Percentiles rank a stretch among this genome's conserved stretches.
These are phyloP conservation scores for Spea multiplicata DNA, from an alignment of 2,113 vertebrate genomes.

Conservation along the genomic window DNA sequence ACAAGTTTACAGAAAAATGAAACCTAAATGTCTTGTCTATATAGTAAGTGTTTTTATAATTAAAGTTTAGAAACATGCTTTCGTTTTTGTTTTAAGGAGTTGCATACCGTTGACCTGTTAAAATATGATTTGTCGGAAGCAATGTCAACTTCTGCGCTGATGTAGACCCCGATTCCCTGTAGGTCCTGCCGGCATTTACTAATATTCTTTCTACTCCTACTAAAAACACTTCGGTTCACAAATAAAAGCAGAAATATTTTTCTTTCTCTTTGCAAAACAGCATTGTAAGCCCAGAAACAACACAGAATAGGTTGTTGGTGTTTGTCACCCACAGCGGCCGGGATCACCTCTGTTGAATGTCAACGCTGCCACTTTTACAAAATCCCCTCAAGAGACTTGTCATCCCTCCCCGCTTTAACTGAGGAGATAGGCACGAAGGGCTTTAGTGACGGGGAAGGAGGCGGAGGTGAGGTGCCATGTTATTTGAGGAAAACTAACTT, in stretches of 20 bases:
- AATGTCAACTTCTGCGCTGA: neutral
- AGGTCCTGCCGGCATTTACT: constrained; percentile 24
- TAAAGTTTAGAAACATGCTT: too few relatives aligned
- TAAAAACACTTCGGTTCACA: constrained; percentile 23
- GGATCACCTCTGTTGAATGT: constrained; percentile 23
- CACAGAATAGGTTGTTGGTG: constrained; percentile 17
- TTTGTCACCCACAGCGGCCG: constrained; percentile 28
- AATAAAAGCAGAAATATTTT: constrained; percentile 10
- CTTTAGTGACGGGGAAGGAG: neutral
- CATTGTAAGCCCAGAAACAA: neutral
- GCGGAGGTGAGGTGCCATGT: neutral
- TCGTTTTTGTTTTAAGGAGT: too few relatives aligned
- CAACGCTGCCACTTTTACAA: constrained; percentile 29
- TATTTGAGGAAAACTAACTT: neutral
- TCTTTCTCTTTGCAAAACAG: constrained; percentile 10
- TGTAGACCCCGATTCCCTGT: constrained; percentile 15
- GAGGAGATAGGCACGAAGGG: neutral
- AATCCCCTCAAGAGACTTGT: constrained; percentile 29
- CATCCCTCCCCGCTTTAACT: neutral
- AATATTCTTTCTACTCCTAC: constrained; percentile 28
- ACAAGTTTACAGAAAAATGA: too few relatives aligned
- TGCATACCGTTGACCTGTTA: too few relatives aligned
- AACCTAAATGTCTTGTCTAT: too few relatives aligned
- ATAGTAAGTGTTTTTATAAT: too few relatives aligned
- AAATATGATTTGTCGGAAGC: too few relatives aligned